Percentiles rank a stretch among this genome's conserved stretches.
These are phyloP conservation scores for Helicoverpa assulta DNA, from an alignment of 2,888 invertebrate species.

Conservation along the genomic window DNA sequence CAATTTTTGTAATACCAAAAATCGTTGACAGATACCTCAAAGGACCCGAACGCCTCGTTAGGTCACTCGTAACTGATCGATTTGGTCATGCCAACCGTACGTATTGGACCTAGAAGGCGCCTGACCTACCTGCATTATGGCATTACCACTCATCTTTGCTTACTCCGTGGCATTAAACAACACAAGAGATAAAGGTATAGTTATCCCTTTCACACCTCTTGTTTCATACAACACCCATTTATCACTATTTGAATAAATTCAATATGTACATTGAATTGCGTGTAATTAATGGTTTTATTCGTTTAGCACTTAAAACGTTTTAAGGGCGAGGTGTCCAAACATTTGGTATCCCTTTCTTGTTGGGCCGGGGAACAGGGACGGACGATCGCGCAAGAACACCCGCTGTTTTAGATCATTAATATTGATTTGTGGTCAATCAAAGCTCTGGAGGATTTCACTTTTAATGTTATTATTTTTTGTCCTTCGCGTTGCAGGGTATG, in stretches of 20 bases:
- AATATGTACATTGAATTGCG: conserved; percentile 90
- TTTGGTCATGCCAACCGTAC: too few relatives aligned
- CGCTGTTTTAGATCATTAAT: conserved; percentile 89
- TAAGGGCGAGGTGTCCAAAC: conserved; percentile 90
- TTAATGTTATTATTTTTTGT: conserved; percentile 87
- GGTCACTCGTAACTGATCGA: too few relatives aligned
- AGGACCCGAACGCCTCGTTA: too few relatives aligned
- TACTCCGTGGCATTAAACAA: conserved; percentile 55
- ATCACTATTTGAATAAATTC: conserved; percentile 91
- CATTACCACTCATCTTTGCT: too few relatives aligned
- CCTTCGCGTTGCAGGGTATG: conserved; percentile 57
- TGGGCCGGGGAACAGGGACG: conserved; percentile 70
- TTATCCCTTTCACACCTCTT: conserved; percentile 82
- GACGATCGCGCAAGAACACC: conserved; percentile 79
- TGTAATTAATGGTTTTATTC: conserved; percentile 91
- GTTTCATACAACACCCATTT: conserved; percentile 83
- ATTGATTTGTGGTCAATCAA: conserved; percentile 91
- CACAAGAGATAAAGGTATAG: conserved; percentile 45
- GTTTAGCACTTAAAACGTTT: conserved; percentile 90
- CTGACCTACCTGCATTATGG: too few relatives aligned
- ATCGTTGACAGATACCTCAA: too few relatives aligned
- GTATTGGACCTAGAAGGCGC: too few relatives aligned
- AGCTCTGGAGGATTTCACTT: conserved; percentile 88
- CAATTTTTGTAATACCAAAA: too few relatives aligned
- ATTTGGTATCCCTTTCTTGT: conserved; percentile 74